Conservation (phyloP, 2,797 vertebrate species). For the Galago senegalensis region DNA sequence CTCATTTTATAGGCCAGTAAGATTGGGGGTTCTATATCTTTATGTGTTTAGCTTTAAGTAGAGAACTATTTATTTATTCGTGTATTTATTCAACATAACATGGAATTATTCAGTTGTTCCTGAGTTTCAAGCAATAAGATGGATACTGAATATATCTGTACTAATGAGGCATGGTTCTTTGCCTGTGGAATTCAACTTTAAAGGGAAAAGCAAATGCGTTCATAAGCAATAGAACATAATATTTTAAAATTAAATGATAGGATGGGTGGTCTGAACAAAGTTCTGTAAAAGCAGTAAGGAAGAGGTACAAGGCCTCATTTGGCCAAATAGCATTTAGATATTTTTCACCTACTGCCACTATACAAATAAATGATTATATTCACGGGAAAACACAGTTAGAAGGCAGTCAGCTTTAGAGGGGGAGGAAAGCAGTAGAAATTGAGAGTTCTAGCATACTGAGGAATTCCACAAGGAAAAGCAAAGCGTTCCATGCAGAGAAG, state of each 20-base stretch:
- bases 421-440: neutral
- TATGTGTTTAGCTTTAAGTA: neutral
- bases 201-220: neutral
- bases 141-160: neutral
- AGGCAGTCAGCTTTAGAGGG: neutral
- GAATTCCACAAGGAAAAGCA: neutral
- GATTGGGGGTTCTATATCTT: neutral
- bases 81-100: neutral
- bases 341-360: neutral
- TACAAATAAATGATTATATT: neutral
- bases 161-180: neutral
- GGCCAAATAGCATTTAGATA: neutral
- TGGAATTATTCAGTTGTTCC: neutral
- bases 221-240: neutral
- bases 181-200: neutral
- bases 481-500: neutral
- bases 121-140: neutral
- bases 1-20: neutral
- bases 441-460: neutral
- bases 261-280: neutral
- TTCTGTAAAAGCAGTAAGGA: neutral
- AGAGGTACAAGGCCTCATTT: neutral
- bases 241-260: conserved; percentile 53
- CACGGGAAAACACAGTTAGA: neutral
- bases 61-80: neutral